Evolutionary conservation across 2,797 vertebrate species (phyloP).

Genomic region (Acanthurus leucopareius): DNA sequence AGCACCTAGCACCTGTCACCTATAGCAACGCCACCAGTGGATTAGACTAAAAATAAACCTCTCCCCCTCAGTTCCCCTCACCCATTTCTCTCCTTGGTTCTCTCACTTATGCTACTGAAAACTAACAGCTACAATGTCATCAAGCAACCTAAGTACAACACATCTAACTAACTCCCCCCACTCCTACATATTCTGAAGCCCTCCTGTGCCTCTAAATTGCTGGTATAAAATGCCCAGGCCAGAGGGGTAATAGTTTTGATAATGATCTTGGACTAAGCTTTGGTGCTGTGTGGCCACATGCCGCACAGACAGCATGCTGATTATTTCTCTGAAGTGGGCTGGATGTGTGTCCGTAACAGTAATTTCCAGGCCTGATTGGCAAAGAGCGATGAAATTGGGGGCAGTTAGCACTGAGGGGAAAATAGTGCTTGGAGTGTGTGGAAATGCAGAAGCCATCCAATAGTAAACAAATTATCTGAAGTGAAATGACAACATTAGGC

Average conservation of each 20-base stretch:
- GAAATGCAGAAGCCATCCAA: conserved; percentile 71
- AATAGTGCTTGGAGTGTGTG: conserved; percentile 74
- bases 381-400: conserved; percentile 77
- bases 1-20: conserved; percentile 32
- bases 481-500: conserved; percentile 80
- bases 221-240: conserved; percentile 66
- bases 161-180: conserved; percentile 21
- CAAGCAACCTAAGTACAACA: conserved; percentile 47
- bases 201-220: conserved; percentile 55
- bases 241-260: conserved; percentile 80
- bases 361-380: conserved; percentile 80
- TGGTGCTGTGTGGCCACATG: conserved; percentile 70
- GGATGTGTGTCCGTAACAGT: conserved; percentile 76
- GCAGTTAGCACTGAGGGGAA: conserved; percentile 76
- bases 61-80: not conserved
- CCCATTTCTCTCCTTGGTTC: conserved; percentile 7
- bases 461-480: conserved; percentile 85
- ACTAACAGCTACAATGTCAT: conserved; percentile 15
- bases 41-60: conserved; percentile 46
- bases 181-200: conserved; percentile 36
- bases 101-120: conserved; percentile 21
- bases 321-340: conserved; percentile 80
- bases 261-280: conserved; percentile 76
- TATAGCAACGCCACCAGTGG: conserved; percentile 33
- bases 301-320: conserved; percentile 74